Evolutionary conservation across 2,888 invertebrate species (phyloP).

Genomic region (Trissonchulus sp.): DNA sequence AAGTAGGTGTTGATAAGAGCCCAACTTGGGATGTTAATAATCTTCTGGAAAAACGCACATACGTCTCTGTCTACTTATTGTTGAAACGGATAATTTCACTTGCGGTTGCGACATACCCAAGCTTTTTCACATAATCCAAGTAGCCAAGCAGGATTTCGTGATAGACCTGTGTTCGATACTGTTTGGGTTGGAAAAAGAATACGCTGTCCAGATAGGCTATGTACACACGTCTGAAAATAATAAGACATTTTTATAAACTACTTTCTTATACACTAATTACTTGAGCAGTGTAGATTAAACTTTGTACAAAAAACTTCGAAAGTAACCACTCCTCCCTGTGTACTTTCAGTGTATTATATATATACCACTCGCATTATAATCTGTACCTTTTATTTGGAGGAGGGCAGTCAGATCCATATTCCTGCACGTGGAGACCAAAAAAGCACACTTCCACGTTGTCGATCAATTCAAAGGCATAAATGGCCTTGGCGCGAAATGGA

Average conservation of each 20-base stretch:
- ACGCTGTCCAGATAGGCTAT: constrained; percentile 99
- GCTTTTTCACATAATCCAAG: constrained; percentile 92
- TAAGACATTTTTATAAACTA: neutral
- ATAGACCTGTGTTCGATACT: constrained; percentile 94
- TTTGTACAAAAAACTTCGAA: neutral
- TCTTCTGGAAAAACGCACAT: too few relatives aligned
- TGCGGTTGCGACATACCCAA: constrained; percentile 67
- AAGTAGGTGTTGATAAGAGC: too few relatives aligned
- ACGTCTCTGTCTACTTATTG: too few relatives aligned
- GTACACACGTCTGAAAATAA: constrained; percentile 72
- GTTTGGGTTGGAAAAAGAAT: constrained; percentile 95
- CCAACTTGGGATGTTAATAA: too few relatives aligned
- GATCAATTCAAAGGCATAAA: constrained; percentile 98
- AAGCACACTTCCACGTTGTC: constrained; percentile 98
- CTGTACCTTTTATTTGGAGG: constrained; percentile 72
- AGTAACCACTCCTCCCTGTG: too few relatives aligned
- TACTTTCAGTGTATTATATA: too few relatives aligned
- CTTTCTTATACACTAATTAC: neutral
- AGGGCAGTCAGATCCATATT: constrained; percentile 94
- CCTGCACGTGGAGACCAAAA: constrained; percentile 99
- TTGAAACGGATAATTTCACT: too few relatives aligned
- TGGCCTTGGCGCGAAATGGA: constrained; percentile 93
- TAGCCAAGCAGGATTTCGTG: constrained; percentile 98
- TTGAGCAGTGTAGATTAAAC: neutral
- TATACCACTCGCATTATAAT: too few relatives aligned